Base-by-base conservation (phyloP, 2,888 invertebrate genomes). In the Periphyllus acericola region DNA sequence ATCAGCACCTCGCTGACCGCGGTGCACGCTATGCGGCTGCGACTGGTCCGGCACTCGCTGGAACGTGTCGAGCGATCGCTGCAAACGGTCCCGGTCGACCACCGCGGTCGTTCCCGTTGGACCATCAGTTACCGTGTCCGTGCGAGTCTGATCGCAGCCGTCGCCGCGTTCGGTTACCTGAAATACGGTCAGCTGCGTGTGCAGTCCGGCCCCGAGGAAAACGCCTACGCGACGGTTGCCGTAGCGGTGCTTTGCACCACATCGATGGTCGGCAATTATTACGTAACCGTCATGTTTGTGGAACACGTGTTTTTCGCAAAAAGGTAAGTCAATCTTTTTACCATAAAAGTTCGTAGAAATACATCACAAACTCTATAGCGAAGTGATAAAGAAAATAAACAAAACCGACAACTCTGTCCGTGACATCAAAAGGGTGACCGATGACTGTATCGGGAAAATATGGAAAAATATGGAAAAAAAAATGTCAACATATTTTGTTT, bases 221-320 rank as follows among this genome's bases (percentile, higher is more conserved):
- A 29, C 40, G 52, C 11, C 25, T 66, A n/a, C 60, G 25, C 1
- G 0, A 46, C 55, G 21, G 80, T 21, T 6, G 11, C 40, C 29
- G 17, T n/a, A 1, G 40, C 80, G 55, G 14, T 74, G n/a, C 71
- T 80, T 1, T 32, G 40, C 19, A 74, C 86, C 55, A 21, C 46
- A 3, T 79, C 86, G n/a, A 34, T 66, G 36, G 40, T 60, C 79
- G 86, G 68, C 60, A 80, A 87, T 17, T 87, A 80, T 60, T 87
- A 87, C 60, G 86, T 74, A 29, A 87, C 74, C 11, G 72, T 72
- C 17, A 21, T 81, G 71, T 87, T 80, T 25, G 55, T 87, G 36
- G 74, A 80, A 11, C 72, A 81, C 40, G 86, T 87, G 40, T 9
- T 19, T 1, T 66, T 74, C 6, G 74, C 46, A 4, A 80, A 74